These are phyloP conservation scores for Hydroisotoma schaefferi DNA, from an alignment of 2,888 invertebrate genomes.

Conservation along the genomic window DNA sequence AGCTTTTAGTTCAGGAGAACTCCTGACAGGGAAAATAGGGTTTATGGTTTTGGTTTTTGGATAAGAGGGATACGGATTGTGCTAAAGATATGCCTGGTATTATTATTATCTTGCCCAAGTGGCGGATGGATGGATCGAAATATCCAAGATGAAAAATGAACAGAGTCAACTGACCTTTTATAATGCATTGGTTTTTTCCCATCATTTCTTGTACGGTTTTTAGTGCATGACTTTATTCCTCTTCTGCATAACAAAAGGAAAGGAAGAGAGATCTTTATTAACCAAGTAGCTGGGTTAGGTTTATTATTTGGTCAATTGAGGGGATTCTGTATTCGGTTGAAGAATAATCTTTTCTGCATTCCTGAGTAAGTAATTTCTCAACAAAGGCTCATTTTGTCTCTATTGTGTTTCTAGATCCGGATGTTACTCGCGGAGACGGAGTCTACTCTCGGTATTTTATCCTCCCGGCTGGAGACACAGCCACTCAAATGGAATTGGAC, in stretches of 20 bases:
- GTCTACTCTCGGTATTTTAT: constrained; percentile 63
- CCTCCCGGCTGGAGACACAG: constrained; percentile 43
- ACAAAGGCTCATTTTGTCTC: constrained; percentile 11
- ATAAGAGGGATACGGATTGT: no score
- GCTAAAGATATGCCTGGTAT: no score
- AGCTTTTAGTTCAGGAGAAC: no score
- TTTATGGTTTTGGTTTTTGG: no score
- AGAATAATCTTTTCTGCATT: not conserved
- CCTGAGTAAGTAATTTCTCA: not conserved
- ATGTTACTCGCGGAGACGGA: constrained; percentile 63
- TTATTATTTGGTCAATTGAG: no score
- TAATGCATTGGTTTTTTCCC: constrained; percentile 14
- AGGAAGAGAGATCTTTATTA: no score
- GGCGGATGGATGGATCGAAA: no score
- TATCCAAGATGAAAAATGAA: constrained; percentile 45
- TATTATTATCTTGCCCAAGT: no score
- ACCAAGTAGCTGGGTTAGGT: no score
- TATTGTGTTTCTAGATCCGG: constrained; percentile 61
- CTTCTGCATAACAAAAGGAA: not conserved
- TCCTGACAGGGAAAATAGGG: no score
- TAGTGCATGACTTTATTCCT: not conserved
- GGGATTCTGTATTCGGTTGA: no score
- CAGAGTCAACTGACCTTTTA: constrained; percentile 41
- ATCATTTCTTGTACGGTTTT: not conserved
- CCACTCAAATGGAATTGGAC: constrained; percentile 43